Conservation (phyloP, 2,797 vertebrate genomes). For the Siniperca undulata region DNA sequence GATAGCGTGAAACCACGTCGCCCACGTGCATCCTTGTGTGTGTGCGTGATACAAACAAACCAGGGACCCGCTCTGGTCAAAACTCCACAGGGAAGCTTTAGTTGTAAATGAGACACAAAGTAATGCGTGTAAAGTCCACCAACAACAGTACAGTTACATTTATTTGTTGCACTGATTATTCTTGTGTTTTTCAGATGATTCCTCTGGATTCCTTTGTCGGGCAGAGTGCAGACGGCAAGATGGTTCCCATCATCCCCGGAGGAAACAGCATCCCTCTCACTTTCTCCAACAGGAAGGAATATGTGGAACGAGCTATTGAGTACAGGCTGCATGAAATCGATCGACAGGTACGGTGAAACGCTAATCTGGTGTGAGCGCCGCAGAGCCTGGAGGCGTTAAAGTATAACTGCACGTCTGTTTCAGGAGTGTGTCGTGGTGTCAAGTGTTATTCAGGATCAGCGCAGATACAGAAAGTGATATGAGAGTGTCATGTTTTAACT, state of each 20-base stretch:
- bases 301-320: conserved; percentile 86
- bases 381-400: no score
- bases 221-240: conserved; percentile 86
- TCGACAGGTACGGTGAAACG: conserved; percentile 76
- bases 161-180: background rate
- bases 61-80: background rate
- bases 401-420: background rate
- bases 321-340: conserved; percentile 88
- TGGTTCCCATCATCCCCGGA: conserved; percentile 88
- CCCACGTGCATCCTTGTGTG: no score
- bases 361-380: no score
- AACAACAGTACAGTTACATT: background rate
- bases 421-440: no score
- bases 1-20: background rate
- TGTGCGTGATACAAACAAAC: background rate
- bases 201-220: conserved; percentile 88
- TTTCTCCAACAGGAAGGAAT: conserved; percentile 88
- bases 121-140: background rate
- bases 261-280: conserved; percentile 88
- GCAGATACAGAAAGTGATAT: no score
- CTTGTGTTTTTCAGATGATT: conserved; percentile 83
- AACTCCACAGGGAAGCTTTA: background rate
- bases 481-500: no score
- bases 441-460: no score
- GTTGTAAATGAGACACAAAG: background rate